These are phyloP conservation scores for Malaclemys terrapin DNA, from an alignment of 2,113 vertebrate genomes.

Conservation along the genomic window DNA sequence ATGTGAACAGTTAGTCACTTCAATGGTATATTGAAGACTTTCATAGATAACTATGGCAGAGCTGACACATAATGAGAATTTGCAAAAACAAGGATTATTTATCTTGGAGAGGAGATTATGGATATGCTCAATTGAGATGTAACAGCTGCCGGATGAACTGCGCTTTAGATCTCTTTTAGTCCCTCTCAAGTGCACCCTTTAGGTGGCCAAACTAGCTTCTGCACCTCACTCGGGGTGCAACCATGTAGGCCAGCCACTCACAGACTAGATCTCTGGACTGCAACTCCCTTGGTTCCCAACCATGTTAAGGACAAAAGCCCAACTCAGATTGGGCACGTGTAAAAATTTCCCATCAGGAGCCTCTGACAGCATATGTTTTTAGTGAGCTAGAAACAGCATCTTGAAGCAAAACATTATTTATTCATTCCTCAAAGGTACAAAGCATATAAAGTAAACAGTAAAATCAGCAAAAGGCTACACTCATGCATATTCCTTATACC, in stretches of 20 bases:
- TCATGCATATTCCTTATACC: no score
- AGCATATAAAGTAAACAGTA: no score
- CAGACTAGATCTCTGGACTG: neutral
- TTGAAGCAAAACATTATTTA: no score
- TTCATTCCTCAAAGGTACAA: no score
- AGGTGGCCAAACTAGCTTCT: neutral
- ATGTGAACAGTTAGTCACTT: neutral
- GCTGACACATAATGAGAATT: neutral
- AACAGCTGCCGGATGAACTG: neutral
- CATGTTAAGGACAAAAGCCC: neutral
- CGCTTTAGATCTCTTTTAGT: neutral
- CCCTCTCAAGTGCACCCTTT: neutral
- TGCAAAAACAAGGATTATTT: neutral
- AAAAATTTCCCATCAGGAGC: neutral
- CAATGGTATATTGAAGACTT: neutral
- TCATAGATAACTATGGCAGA: neutral
- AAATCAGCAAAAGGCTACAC: no score
- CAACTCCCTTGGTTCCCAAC: neutral
- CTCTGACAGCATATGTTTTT: neutral
- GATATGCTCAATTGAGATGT: neutral
- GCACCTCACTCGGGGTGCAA: neutral
- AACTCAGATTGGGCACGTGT: neutral
- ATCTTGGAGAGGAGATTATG: neutral
- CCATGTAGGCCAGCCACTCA: neutral
- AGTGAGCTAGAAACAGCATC: neutral